These are phyloP conservation scores for Formica aserva DNA, from an alignment of 2,888 invertebrate species.

Conservation along the genomic window DNA sequence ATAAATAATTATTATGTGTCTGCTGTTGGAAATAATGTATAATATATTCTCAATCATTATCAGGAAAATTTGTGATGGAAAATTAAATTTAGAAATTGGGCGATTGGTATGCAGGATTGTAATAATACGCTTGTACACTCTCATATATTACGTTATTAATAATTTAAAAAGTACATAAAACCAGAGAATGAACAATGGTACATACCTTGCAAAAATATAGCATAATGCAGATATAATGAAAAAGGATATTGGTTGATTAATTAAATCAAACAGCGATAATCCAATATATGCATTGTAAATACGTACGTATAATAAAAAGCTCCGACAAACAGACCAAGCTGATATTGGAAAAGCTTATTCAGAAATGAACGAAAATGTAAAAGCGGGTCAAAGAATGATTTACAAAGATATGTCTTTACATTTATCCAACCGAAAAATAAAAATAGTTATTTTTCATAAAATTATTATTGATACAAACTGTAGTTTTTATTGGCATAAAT, in stretches of 20 bases:
- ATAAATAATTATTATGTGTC: constrained; percentile 4
- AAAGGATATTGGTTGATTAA: constrained; percentile 42
- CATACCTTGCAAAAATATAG: constrained; percentile 11
- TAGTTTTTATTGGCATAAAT: background rate
- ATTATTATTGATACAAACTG: background rate
- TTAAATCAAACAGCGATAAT: constrained; percentile 47
- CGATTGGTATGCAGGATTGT: constrained; percentile 18
- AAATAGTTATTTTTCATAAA: background rate
- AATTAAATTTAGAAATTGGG: constrained; percentile 38
- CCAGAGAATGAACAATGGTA: background rate
- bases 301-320: constrained; percentile 24
- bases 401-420: background rate
- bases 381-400: background rate
- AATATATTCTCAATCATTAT: constrained; percentile 32
- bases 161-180: constrained; percentile 38
- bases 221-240: constrained; percentile 15
- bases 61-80: constrained; percentile 34
- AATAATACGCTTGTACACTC: constrained; percentile 44
- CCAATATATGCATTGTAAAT: constrained; percentile 21
- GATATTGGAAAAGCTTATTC: constrained; percentile 26
- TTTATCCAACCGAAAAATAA: constrained; percentile 18
- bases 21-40: constrained; percentile 13
- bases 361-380: constrained; percentile 31
- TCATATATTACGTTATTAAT: constrained; percentile 33
- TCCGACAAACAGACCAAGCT: background rate